Evolutionary conservation across 37 sponge, comb jelly and placozoan species (phyloP).

Genomic region (Ephydatia muelleri): DNA sequence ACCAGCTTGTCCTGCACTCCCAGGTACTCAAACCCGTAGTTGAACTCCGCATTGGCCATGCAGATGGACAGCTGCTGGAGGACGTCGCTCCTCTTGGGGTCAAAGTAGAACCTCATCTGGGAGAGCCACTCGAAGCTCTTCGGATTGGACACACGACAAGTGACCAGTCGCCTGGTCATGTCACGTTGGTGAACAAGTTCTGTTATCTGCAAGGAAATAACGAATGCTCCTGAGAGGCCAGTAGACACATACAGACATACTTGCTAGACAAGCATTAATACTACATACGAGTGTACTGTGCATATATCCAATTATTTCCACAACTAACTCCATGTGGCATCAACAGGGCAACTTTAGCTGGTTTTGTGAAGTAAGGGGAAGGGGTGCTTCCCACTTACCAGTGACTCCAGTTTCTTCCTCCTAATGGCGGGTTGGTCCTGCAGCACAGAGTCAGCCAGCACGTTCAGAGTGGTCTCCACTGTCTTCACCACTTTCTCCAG

Average conservation of each 20-base stretch:
- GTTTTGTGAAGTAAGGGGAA: too few species aligned
- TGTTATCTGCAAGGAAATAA: slow-evolving; percentile 72
- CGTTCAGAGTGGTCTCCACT: slow-evolving; percentile 85
- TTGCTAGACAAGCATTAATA: not conserved
- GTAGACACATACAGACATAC: too few species aligned
- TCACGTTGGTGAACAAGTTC: slow-evolving; percentile 97
- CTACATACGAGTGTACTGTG: not conserved
- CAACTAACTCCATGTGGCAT: not conserved
- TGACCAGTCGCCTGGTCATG: slow-evolving; percentile 82
- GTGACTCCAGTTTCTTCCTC: slow-evolving; percentile 93
- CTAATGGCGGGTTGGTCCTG: slow-evolving; percentile 94
- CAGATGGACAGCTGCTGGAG: slow-evolving; percentile 90
- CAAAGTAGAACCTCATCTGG: slow-evolving; percentile 99
- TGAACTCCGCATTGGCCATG: slow-evolving; percentile 97
- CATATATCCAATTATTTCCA: not conserved
- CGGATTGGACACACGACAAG: slow-evolving; percentile 47
- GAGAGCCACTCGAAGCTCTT: slow-evolving; percentile 94
- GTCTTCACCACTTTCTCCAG: slow-evolving; percentile 69
- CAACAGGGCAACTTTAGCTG: too few species aligned
- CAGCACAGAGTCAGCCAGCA: slow-evolving; percentile 96
- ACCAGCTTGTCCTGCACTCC: slow-evolving; percentile 96
- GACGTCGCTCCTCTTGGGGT: slow-evolving; percentile 85
- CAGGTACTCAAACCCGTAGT: slow-evolving; percentile 97
- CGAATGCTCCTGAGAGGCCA: too few species aligned
- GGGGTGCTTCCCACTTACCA: slow-evolving; percentile 66